Conservation (phyloP, 2,113 vertebrate species). For the Ginglymostoma cirratum region DNA sequence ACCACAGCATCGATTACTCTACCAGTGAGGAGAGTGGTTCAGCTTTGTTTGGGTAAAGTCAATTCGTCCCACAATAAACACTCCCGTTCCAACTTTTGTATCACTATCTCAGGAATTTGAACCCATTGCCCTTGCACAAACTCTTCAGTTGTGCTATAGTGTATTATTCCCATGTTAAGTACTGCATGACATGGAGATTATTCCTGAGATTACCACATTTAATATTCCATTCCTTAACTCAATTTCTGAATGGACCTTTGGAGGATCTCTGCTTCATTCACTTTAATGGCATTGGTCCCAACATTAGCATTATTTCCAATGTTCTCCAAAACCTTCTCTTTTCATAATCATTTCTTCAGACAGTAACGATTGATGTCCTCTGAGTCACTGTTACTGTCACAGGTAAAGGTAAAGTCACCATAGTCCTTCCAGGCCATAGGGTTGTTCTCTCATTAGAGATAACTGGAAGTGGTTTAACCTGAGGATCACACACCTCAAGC, state of each 20-base stretch:
- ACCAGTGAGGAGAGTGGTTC: background rate
- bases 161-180: background rate
- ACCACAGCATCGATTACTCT: background rate
- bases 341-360: background rate
- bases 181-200: background rate
- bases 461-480: too few relatives aligned
- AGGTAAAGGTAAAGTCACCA: too few relatives aligned
- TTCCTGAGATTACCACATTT: background rate
- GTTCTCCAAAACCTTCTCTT: background rate
- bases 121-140: background rate
- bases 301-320: background rate
- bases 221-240: background rate
- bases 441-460: too few relatives aligned
- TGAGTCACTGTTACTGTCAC: background rate
- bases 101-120: background rate
- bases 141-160: background rate
- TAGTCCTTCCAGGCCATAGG: too few relatives aligned
- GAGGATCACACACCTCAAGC: too few relatives aligned
- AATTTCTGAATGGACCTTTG: background rate
- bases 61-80: background rate
- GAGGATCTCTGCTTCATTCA: background rate
- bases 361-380: background rate
- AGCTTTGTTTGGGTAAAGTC: background rate
- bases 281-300: background rate
- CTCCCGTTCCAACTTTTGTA: background rate